These are phyloP conservation scores for Macrophya annulata DNA, from an alignment of 2,888 invertebrate genomes.

Conservation along the genomic window DNA sequence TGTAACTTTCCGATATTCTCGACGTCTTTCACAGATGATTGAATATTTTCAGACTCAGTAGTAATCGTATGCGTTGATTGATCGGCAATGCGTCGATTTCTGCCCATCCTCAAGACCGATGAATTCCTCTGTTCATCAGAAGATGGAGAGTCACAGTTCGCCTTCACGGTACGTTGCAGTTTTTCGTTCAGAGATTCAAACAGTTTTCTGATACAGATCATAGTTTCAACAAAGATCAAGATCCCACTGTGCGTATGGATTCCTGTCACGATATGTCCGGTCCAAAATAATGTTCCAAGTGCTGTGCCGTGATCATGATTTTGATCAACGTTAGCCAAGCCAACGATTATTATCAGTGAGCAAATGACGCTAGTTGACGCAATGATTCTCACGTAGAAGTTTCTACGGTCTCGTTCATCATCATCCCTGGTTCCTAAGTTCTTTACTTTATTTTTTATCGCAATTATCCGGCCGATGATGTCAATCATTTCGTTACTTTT, in stretches of 20 bases:
- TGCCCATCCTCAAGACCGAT: background rate
- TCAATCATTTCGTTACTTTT: background rate
- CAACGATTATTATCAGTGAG: background rate
- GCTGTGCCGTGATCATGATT: background rate
- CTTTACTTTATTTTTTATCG: background rate
- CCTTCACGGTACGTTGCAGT: background rate
- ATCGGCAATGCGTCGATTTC: no score
- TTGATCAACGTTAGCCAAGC: background rate
- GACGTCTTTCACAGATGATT: background rate
- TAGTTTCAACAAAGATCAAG: background rate
- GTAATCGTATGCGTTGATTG: background rate
- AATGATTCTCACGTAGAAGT: background rate
- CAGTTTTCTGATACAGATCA: background rate
- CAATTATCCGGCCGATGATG: background rate
- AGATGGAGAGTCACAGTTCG: background rate
- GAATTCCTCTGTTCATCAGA: background rate
- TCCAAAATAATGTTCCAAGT: background rate
- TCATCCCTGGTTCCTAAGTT: background rate
- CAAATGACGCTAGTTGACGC: background rate
- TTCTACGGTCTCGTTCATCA: background rate
- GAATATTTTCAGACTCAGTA: background rate
- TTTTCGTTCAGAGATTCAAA: background rate
- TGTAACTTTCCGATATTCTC: background rate
- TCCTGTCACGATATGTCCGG: background rate
- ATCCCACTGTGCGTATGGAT: background rate